phyloP scores from a whole-genome alignment of 2,797 vertebrate genomes.

The Steatocranus sp. region DNA sequence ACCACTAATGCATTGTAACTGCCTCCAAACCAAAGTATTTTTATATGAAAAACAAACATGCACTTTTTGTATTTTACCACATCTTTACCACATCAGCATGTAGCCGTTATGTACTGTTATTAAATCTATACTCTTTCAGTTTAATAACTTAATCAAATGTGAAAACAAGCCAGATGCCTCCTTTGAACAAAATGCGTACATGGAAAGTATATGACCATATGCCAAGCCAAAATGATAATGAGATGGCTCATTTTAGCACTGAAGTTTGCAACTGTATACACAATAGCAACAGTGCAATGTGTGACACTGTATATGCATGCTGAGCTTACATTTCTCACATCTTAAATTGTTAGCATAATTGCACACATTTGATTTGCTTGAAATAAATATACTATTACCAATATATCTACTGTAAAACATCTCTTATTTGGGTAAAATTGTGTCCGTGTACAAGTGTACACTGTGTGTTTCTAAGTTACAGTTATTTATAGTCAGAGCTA shows the following conservation, averaged over 20 bases:
- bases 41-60: background rate
- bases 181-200: background rate
- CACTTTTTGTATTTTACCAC: background rate
- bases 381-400: background rate
- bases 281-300: background rate
- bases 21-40: background rate
- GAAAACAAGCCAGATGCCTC: background rate
- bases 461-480: constrained; percentile 11
- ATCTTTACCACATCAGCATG: background rate
- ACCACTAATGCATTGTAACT: constrained; percentile 1
- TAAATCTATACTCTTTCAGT: background rate
- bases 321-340: background rate
- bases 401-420: background rate
- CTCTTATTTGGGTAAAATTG: background rate
- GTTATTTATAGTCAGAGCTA: constrained; percentile 71
- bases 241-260: background rate
- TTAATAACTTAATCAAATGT: background rate
- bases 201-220: background rate
- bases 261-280: background rate
- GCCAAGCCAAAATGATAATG: background rate
- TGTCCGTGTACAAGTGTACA: background rate
- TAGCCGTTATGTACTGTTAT: background rate
- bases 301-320: background rate
- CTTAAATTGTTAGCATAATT: constrained; percentile 24
- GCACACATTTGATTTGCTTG: background rate